phyloP scores from a whole-genome alignment of 1,140 invertebrate genomes.

The Meteorus sp. region DNA sequence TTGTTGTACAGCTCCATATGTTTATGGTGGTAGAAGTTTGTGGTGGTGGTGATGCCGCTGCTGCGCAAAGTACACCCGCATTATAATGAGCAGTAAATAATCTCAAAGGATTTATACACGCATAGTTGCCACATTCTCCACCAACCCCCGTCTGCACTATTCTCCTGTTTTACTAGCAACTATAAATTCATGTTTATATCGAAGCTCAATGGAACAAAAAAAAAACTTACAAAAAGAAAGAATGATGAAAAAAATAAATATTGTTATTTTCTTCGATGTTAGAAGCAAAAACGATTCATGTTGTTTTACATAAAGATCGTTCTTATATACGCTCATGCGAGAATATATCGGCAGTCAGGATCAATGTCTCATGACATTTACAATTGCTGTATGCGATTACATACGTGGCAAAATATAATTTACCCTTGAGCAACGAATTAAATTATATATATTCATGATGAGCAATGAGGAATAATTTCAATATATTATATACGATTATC shows the following conservation, averaged over 20 bases:
- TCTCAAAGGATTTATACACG: slow-evolving; percentile 34
- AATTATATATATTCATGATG: neutral
- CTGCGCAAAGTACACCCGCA: slow-evolving; percentile 30
- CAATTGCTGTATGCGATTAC: slow-evolving; percentile 23
- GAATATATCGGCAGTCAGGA: slow-evolving; percentile 16
- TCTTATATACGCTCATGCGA: neutral
- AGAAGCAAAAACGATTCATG: neutral
- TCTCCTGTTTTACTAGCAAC: neutral
- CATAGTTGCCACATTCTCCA: slow-evolving; percentile 9
- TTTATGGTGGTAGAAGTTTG: no score
- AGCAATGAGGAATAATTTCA: neutral
- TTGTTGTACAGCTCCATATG: neutral
- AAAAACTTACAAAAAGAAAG: slow-evolving; percentile 1
- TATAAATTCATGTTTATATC: neutral
- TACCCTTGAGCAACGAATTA: no score
- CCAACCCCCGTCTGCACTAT: slow-evolving; percentile 2
- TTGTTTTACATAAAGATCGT: neutral
- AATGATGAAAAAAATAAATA: neutral
- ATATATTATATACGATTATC: no score
- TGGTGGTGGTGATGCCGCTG: no score
- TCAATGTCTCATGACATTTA: slow-evolving; percentile 26
- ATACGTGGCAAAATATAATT: neutral
- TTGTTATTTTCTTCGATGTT: slow-evolving; percentile 8
- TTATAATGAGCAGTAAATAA: slow-evolving; percentile 54
- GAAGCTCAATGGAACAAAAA: neutral